phyloP scores from a whole-genome alignment of 1,140 invertebrate species.

The Lamellibrachia luymesi region DNA sequence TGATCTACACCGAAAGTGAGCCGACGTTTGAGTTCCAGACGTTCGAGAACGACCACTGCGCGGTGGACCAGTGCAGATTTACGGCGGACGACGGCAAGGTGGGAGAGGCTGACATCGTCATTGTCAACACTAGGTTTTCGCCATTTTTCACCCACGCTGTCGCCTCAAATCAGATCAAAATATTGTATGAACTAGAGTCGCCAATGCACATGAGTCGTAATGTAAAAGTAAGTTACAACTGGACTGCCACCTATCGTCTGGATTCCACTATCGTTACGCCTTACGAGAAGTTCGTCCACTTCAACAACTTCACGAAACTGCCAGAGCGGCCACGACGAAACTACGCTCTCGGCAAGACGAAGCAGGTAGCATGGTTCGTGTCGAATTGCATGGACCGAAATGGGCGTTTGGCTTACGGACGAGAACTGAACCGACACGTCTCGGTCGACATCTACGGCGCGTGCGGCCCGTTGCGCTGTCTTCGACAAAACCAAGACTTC shows the following conservation, averaged over 20 bases:
- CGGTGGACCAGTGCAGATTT: background rate
- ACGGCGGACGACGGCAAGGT: background rate
- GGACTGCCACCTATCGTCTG: conserved; percentile 82
- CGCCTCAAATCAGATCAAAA: background rate
- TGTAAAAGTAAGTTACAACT: conserved; percentile 68
- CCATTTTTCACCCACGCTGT: background rate
- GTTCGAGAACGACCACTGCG: background rate
- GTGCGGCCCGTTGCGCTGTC: conserved; percentile 65
- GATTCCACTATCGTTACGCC: conserved; percentile 95
- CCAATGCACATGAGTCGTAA: background rate
- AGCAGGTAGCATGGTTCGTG: conserved; percentile 89
- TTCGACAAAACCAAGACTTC: conserved; percentile 66
- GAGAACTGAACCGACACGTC: conserved; percentile 35
- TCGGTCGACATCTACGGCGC: conserved; percentile 86
- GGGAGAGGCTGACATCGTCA: background rate
- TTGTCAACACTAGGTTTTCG: background rate
- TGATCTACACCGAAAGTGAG: background rate
- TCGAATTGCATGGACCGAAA: conserved; percentile 89
- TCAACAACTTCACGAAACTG: conserved; percentile 46
- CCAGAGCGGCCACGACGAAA: conserved; percentile 40
- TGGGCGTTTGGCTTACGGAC: conserved; percentile 39
- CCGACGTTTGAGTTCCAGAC: background rate
- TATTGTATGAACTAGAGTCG: conserved; percentile 6
- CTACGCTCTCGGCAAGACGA: conserved; percentile 51
- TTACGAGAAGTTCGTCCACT: conserved; percentile 91